Evolutionary conservation across 2,888 invertebrate species (phyloP).

Genomic region (Tenthredo livida): DNA sequence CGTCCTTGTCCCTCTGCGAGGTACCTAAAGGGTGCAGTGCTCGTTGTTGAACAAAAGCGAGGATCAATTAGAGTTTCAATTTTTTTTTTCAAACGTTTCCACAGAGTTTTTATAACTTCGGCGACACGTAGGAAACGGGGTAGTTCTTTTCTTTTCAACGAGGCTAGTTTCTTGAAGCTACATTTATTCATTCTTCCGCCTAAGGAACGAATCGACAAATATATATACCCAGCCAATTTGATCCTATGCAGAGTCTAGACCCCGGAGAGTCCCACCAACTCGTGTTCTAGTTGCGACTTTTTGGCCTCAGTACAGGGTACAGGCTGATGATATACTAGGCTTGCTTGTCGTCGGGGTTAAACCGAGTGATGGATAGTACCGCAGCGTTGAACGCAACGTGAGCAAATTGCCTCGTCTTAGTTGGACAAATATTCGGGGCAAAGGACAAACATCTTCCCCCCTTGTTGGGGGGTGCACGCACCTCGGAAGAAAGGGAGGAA

Average conservation of each 20-base stretch:
- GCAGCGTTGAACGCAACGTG: constrained; percentile 46
- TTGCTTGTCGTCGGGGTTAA: constrained; percentile 43
- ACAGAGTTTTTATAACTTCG: background rate
- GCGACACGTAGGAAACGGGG: background rate
- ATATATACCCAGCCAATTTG: background rate
- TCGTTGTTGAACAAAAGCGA: constrained; percentile 5
- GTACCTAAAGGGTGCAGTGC: constrained; percentile 14
- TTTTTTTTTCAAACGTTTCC: constrained; percentile 6
- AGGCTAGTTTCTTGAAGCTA: background rate
- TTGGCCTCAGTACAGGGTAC: constrained; percentile 21
- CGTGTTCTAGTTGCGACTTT: constrained; percentile 15
- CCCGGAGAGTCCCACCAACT: background rate
- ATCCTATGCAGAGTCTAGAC: background rate
- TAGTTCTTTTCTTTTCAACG: background rate
- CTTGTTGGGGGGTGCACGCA: background rate
- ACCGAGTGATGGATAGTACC: constrained; percentile 47
- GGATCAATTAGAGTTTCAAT: background rate
- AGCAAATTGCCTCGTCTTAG: constrained; percentile 42
- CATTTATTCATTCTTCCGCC: background rate
- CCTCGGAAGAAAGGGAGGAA: background rate
- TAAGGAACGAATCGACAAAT: background rate
- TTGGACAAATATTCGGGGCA: constrained; percentile 42
- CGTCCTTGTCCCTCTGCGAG: background rate
- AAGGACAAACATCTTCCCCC: constrained; percentile 22
- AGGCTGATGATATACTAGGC: constrained; percentile 32